Base-by-base conservation (phyloP, 2,888 invertebrate genomes). In the Yponomeuta plumbellus region DNA sequence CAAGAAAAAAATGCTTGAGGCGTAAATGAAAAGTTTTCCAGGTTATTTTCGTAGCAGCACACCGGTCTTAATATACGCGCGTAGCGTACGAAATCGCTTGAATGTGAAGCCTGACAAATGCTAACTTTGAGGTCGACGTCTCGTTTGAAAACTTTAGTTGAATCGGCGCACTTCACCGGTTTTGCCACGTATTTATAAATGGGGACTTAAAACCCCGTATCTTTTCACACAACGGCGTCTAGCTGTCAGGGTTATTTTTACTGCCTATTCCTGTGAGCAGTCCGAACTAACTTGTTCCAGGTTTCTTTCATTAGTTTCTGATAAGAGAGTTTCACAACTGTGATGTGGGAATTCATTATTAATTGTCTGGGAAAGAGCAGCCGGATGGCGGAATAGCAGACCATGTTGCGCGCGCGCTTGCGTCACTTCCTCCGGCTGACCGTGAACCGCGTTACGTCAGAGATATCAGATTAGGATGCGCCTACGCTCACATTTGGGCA, bases 381-480 rank as follows among this genome's bases (percentile, higher is more conserved):
- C 44, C 44, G 44, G 44, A 52, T 52, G 44, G 44, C 44, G 44
- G 34, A 34, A 52, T 52, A 17, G 44, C 8, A 52, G 17, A 13
- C 13, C 44, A 52, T 17, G 17, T 13, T 52, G 44, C 44, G 44
- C 44, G 77, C 80, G 82, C 63, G 77, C 73, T 87, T 88, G 88
- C 89, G 90, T 91, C 90, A 90, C 87, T 89, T 91, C 91, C 90
- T 90, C 80, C 81, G 74, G 82, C 71, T 86, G 91, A 85, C 91
- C 91, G 85, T 90, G 91, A 90, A 89, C 88, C 72, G 78, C 23
- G 84, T 89, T 85, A 89, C 89, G 88, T 90, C 88, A 88, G 73
- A 71, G 76, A 76, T 74, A 73, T 77, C 78, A 83, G 80, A 83
- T 85, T 83, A 81, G 83, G 84, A 86, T 83, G 86, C 81, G 81